Evolutionary conservation across 2,113 vertebrate genomes (phyloP).

Genomic region (Xiphophorus hellerii): DNA sequence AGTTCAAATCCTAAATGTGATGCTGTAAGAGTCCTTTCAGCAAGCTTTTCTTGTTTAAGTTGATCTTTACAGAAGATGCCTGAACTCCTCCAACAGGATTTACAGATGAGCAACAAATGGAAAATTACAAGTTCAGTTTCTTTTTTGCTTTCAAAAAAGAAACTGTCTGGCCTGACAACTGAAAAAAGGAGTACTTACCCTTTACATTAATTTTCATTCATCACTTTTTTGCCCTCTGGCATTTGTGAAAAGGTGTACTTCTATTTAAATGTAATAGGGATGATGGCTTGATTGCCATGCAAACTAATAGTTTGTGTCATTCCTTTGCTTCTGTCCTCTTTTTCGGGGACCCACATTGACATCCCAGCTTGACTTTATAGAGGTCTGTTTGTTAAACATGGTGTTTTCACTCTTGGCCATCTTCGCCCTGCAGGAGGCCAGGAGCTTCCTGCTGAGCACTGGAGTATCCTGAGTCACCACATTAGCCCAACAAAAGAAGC

Average conservation of each 20-base stretch:
- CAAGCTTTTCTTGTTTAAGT: background rate
- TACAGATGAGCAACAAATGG: background rate
- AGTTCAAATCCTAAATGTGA: too few relatives aligned
- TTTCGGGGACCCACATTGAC: background rate
- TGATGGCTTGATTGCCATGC: slow-evolving; percentile 13
- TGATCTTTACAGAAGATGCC: background rate
- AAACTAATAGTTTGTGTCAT: background rate
- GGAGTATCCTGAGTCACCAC: slow-evolving; percentile 66
- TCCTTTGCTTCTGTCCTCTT: slow-evolving; percentile 7
- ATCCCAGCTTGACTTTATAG: slow-evolving; percentile 58
- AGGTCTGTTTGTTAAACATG: slow-evolving; percentile 53
- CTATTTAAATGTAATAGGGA: background rate
- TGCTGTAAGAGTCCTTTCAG: background rate
- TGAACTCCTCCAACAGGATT: background rate
- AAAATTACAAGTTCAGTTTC: background rate
- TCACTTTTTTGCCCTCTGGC: background rate
- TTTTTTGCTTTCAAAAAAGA: background rate
- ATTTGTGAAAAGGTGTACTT: background rate
- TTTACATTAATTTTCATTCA: background rate
- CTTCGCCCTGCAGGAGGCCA: slow-evolving; percentile 76
- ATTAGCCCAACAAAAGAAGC: slow-evolving; percentile 77
- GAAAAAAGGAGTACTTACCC: background rate
- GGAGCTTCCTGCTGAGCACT: slow-evolving; percentile 64
- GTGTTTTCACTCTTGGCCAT: slow-evolving; percentile 54
- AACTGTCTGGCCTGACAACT: background rate